Evolutionary conservation across 2,113 vertebrate genomes (phyloP), one percentile per base, ranked within the genome.

Genomic region (Sphyrna mokarran): DNA sequence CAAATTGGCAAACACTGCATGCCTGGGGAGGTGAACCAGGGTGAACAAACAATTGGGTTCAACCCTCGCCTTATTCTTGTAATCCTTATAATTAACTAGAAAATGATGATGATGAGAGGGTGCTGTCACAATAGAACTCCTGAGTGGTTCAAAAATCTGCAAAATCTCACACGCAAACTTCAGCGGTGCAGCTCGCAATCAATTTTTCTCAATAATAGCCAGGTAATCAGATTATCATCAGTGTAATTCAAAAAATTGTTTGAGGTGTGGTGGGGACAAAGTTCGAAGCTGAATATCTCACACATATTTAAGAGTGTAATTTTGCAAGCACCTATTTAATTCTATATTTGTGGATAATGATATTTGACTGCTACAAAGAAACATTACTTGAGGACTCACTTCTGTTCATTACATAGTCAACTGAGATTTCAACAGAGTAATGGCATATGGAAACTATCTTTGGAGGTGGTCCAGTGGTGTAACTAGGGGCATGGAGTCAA

Each of bases 221-320:
- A 33, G 40, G 16, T 95, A 72, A 95, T 95, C 94, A 72, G 68
- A 43, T 95, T 95, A 95, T 33, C 94, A 48, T 95, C 43, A 95
- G 48, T 3, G 23, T 54, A 72, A 33, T 48, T 72, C 68, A 72
- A 40, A 33, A 66, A 66, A 72, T 72, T 43, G 48, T 95, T 72
- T 29, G 37, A 54, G 40, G 91, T 29, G 61, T 70, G 91, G 63
- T 26, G 22, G 37, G 20, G n/a, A 40, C 58, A 91, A 63, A 91
- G 66, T 23, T 94, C 68, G 29, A 63, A 93, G 33, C n/a, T 94
- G 94, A 95, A 33, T 48, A 76, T 33, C 69, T 95, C 66, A 43
- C 43, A 72, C 13, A 1, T 33, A 54, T 43, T 5, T 61, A 72
- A 72, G 14, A 54, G 22, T 95, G 26, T 48, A 72, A 95, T 72